phyloP scores from a whole-genome alignment of 2,797 vertebrate species.

The Helarctos malayanus region DNA sequence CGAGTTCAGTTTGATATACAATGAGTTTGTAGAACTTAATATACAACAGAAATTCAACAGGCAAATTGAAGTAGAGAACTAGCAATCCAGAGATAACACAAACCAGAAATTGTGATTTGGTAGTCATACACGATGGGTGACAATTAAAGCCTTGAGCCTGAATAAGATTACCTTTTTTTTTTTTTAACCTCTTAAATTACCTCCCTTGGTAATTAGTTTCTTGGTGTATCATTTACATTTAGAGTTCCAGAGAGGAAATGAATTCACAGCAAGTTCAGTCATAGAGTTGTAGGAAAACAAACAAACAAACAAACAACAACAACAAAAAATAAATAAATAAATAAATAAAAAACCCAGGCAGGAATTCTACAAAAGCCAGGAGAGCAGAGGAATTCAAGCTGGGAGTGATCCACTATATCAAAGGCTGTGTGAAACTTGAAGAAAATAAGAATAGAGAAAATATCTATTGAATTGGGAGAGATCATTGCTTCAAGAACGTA shows the following conservation, averaged over 20 bases:
- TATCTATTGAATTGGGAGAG: neutral
- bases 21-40: neutral
- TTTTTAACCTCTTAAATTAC: neutral
- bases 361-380: slow-evolving; percentile 1
- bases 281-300: neutral
- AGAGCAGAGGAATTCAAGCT: neutral
- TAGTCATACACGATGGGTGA: neutral
- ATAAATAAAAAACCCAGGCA: neutral
- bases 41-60: neutral
- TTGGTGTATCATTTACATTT: neutral
- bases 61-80: neutral
- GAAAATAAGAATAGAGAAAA: neutral
- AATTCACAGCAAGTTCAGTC: neutral
- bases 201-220: neutral
- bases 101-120: neutral
- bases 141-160: neutral
- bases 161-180: neutral
- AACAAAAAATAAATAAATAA: too few relatives aligned
- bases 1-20: slow-evolving; percentile 1
- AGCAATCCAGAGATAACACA: neutral
- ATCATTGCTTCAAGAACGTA: neutral
- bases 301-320: neutral
- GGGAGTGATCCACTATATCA: neutral
- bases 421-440: neutral
- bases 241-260: neutral